These are phyloP conservation scores for Callithrix jacchus DNA, from an alignment of 2,113 vertebrate species.

Conservation along the genomic window DNA sequence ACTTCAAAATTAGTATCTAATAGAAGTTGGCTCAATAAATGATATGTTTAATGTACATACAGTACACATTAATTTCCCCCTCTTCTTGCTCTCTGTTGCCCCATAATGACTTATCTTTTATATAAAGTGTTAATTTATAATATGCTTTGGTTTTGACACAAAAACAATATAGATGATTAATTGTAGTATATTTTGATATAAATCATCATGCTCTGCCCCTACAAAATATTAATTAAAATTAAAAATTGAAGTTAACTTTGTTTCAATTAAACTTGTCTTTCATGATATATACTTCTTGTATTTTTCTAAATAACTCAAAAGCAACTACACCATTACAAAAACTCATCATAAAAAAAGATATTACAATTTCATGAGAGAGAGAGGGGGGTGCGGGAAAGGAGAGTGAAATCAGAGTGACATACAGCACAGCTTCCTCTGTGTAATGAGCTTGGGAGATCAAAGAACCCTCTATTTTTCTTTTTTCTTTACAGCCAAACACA, in stretches of 20 bases:
- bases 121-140: not conserved
- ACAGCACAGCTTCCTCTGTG: not conserved
- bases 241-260: not conserved
- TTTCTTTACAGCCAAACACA: not conserved
- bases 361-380: not conserved
- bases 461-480: not conserved
- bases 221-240: not conserved
- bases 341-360: not conserved
- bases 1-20: not conserved
- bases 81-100: not conserved
- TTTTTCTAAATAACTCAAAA: not conserved
- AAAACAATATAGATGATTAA: not conserved
- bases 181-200: not conserved
- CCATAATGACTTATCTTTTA: not conserved
- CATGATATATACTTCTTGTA: not conserved
- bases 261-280: not conserved
- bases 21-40: not conserved
- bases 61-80: not conserved
- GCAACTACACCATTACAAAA: not conserved
- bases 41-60: not conserved
- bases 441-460: slow-evolving; percentile 8
- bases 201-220: not conserved
- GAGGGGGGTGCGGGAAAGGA: not conserved
- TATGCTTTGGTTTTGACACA: not conserved
- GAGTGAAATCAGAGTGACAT: not conserved